Evolutionary conservation across 2,888 invertebrate species (phyloP).

Genomic region (Conistra vaccinii): DNA sequence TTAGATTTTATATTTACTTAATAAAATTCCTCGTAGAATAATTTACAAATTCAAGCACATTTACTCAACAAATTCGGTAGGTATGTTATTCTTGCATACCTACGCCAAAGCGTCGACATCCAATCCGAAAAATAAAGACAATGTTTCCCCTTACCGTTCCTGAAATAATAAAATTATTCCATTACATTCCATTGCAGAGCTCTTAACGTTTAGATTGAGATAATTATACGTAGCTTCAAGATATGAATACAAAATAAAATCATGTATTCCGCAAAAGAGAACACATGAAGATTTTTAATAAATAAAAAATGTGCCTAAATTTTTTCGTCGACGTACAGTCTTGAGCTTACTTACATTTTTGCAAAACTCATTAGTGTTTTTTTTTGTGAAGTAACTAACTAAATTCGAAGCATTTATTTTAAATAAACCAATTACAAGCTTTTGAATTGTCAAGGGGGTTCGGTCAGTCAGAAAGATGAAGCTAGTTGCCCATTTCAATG

Average conservation of each 20-base stretch:
- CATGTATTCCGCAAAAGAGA: slow-evolving; percentile 36
- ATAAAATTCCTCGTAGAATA: neutral
- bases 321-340: slow-evolving; percentile 2
- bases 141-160: neutral
- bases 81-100: slow-evolving; percentile 11
- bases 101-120: neutral
- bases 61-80: neutral
- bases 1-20: neutral
- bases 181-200: slow-evolving; percentile 21
- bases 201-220: slow-evolving; percentile 28
- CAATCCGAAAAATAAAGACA: neutral
- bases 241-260: slow-evolving; percentile 46
- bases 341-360: too few species aligned
- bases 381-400: too few species aligned
- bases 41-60: neutral
- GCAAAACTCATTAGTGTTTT: too few species aligned
- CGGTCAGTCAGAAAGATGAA: too few species aligned
- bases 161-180: slow-evolving; percentile 30
- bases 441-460: too few species aligned
- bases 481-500: too few species aligned
- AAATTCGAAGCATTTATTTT: too few species aligned
- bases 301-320: slow-evolving; percentile 32
- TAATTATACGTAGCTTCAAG: slow-evolving; percentile 44
- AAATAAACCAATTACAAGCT: too few species aligned
- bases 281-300: slow-evolving; percentile 35